Evolutionary conservation across 1,140 invertebrate genomes (phyloP).

Genomic region (Apis cerana): DNA sequence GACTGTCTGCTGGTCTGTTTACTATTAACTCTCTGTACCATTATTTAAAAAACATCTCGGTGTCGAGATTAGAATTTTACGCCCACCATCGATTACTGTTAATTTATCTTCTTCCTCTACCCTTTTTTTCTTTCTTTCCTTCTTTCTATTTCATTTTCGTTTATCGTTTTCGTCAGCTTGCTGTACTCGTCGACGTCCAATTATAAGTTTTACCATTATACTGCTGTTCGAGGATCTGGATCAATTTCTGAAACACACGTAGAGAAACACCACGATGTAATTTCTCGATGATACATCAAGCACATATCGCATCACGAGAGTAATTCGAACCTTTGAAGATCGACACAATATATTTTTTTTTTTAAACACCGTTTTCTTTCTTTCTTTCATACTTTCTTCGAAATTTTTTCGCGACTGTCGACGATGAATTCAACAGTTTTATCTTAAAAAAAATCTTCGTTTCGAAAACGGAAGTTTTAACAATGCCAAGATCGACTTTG

Average conservation of each 20-base stretch:
- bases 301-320: not conserved
- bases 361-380: not conserved
- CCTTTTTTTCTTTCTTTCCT: not conserved
- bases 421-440: constrained; percentile 12
- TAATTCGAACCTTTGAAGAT: constrained; percentile 1
- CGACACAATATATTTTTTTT: not conserved
- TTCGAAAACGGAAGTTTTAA: too few species aligned
- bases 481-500: not conserved
- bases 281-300: not conserved
- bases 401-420: constrained; percentile 16
- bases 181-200: not conserved
- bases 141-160: not conserved
- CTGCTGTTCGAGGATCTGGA: constrained; percentile 29
- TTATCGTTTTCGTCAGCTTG: constrained; percentile 63
- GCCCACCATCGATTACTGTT: constrained; percentile 40
- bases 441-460: too few species aligned
- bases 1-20: not conserved
- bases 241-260: not conserved
- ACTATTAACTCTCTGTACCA: not conserved
- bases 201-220: too few species aligned
- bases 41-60: constrained; percentile 17
- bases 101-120: not conserved
- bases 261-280: not conserved
- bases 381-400: not conserved
- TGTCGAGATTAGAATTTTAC: constrained; percentile 43